Percentiles rank a stretch among this genome's conserved stretches.
phyloP scores from a whole-genome alignment of 2,113 vertebrate species.

The Chrysemys picta region DNA sequence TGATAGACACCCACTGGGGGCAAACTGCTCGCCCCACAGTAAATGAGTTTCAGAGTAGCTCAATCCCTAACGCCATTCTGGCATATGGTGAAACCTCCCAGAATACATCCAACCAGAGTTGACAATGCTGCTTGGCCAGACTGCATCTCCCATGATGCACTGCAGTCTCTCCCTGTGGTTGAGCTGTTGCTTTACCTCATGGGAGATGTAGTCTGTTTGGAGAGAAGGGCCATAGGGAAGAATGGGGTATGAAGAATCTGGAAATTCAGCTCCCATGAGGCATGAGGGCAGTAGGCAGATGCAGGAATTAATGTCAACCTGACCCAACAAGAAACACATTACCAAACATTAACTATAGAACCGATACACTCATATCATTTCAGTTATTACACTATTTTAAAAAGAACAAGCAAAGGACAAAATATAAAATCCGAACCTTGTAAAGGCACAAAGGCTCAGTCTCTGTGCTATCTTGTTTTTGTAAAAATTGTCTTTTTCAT shows the following conservation, averaged over 20 bases:
- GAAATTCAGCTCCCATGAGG: background rate
- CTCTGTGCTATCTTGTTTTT: background rate
- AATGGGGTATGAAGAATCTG: background rate
- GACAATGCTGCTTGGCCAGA: background rate
- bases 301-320: background rate
- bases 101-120: background rate
- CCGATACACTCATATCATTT: accelerated
- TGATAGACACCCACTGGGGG: background rate
- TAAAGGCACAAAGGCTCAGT: background rate
- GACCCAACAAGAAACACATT: background rate
- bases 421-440: background rate
- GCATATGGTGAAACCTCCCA: background rate
- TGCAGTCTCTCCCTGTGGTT: accelerated
- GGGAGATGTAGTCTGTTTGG: background rate
- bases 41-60: background rate
- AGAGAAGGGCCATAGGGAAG: accelerated
- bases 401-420: background rate
- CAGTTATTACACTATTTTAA: background rate
- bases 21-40: background rate
- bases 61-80: background rate
- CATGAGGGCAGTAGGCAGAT: background rate
- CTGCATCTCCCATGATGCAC: background rate
- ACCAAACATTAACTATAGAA: background rate
- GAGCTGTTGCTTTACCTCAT: background rate
- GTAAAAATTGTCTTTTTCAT: background rate